Evolutionary conservation across 1,140 invertebrate genomes (phyloP), one percentile per base, ranked within the genome.

Genomic region (Aphidius ervi): DNA sequence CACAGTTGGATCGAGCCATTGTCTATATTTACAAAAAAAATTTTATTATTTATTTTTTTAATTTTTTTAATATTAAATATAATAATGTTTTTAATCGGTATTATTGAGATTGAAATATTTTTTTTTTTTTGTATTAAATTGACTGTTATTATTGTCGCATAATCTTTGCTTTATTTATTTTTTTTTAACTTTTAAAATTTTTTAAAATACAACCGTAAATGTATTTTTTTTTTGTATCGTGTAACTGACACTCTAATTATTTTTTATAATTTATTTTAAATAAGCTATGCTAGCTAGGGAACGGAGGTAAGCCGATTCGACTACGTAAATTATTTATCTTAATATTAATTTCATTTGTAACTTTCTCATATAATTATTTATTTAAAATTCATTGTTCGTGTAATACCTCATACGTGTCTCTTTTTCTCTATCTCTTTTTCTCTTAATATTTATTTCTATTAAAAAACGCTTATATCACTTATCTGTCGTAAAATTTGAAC

Each of bases 1-100:
- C 76, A 76, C 74, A 73, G 74, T 78, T 78, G 76, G 76, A 78
- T 75, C 68, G 69, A 76, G 74, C 76, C 75, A 78, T 78, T 78
- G 76, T 78, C 76, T 77, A 78, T 72, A 66, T 59, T 67, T 73
- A 67, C 69, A 61, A 56, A 39, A 6, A 6, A 56, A 57, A 58
- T 55, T 64, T 39, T 37, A 45, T 48, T 39, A 50, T 64, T 45
- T 45, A 9, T 31, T 41, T 10, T 43, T 43, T 3, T 8, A 43
- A 43, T 2, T 10, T 8, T 43, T 43, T 43, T 43, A 6, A 43
- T 43, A 43, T 6, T 43, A 43, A 43, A 43, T 43, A 43, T 43
- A 7, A 7, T 43, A 6, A 43, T 43, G 9, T 43, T 43, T 6
- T 6, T 55, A 6, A 59, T 52, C 9, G 9, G 49, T 9, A 9